Evolutionary conservation across 2,888 invertebrate genomes (phyloP).

Genomic region (Sinotaia quadrata): DNA sequence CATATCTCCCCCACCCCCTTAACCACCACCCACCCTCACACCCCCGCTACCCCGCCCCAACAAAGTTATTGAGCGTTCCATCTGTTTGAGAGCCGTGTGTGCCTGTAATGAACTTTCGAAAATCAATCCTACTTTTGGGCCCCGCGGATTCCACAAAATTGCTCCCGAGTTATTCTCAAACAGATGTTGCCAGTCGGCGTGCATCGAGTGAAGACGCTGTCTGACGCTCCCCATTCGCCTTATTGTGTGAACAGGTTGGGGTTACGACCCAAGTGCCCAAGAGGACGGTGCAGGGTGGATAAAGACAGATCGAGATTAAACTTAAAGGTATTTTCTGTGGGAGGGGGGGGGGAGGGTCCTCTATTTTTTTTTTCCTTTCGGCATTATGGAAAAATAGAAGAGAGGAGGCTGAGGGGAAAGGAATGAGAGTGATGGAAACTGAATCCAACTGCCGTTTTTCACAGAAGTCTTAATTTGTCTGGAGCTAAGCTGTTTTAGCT

Average conservation of each 20-base stretch:
- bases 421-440: too few relatives aligned
- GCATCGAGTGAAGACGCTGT: not conserved
- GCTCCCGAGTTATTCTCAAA: conserved; percentile 22
- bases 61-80: not conserved
- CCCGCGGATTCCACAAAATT: conserved; percentile 12
- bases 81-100: not conserved
- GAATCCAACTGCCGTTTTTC: too few relatives aligned
- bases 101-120: conserved; percentile 3
- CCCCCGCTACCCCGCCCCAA: not conserved
- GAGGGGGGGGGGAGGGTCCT: too few relatives aligned
- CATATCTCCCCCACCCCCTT: not conserved
- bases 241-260: not conserved
- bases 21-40: not conserved
- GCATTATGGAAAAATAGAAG: too few relatives aligned
- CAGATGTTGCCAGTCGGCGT: conserved; percentile 24
- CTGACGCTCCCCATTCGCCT: not conserved
- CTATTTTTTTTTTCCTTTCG: too few relatives aligned
- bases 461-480: too few relatives aligned
- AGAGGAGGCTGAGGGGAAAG: too few relatives aligned
- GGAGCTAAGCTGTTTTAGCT: too few relatives aligned
- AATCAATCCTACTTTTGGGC: not conserved
- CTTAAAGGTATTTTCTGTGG: too few relatives aligned
- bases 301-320: too few relatives aligned
- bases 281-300: too few relatives aligned
- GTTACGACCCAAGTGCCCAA: not conserved